These are phyloP conservation scores for Stigmatopora nigra DNA, from an alignment of 2,113 vertebrate species.

Conservation along the genomic window DNA sequence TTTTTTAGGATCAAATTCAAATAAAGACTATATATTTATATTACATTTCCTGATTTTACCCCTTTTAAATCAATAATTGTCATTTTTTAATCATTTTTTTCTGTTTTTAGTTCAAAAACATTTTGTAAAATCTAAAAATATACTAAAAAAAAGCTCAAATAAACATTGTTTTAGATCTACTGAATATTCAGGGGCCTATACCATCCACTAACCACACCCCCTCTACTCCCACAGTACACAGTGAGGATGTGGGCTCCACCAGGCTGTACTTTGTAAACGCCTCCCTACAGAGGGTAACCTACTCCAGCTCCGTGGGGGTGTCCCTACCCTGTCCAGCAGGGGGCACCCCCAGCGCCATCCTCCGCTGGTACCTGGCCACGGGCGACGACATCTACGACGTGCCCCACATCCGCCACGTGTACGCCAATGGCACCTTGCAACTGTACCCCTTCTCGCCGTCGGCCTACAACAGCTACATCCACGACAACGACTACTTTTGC, in stretches of 20 bases:
- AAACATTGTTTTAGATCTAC: too few species aligned
- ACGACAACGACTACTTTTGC: conserved; percentile 99
- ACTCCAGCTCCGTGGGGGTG: conserved; percentile 92
- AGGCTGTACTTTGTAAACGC: conserved; percentile 99
- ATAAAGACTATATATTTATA: too few species aligned
- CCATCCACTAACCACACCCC: too few species aligned
- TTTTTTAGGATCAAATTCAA: too few species aligned
- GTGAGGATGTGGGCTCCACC: conserved; percentile 93
- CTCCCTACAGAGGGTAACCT: conserved; percentile 97
- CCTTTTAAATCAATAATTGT: too few species aligned
- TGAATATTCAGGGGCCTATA: too few species aligned
- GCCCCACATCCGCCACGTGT: conserved; percentile 96
- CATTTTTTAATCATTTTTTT: too few species aligned
- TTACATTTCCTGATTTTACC: too few species aligned
- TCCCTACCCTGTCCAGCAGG: conserved; percentile 97
- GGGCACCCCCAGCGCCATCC: conserved; percentile 90
- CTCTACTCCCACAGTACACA: conserved; percentile 69
- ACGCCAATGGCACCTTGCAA: conserved; percentile 95
- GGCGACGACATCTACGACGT: conserved; percentile 99
- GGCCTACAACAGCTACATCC: conserved; percentile 99
- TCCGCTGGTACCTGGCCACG: conserved; percentile 98
- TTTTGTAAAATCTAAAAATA: too few species aligned
- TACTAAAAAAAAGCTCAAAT: too few species aligned
- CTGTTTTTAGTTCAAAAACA: too few species aligned
- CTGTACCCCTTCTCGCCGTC: conserved; percentile 98